Evolutionary conservation across 2,888 invertebrate species (phyloP).

Genomic region (Fragum fragum): DNA sequence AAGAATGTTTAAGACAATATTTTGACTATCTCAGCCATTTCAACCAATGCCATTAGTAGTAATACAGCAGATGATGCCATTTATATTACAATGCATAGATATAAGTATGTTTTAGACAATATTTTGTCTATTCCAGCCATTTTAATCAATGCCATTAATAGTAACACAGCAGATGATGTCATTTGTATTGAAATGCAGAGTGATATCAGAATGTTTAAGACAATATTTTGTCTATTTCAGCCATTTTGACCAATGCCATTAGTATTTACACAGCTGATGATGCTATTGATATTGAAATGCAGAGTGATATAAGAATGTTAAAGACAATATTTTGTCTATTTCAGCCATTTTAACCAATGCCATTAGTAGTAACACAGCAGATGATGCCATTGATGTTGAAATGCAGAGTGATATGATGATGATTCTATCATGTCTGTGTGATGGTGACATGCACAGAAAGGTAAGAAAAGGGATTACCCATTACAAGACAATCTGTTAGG

Average conservation of each 20-base stretch:
- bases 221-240: too few species aligned
- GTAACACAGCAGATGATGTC: too few species aligned
- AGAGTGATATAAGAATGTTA: constrained; percentile 85
- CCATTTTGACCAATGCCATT: too few species aligned
- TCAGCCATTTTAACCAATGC: constrained; percentile 82
- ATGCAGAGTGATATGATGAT: constrained; percentile 87
- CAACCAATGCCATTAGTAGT: too few species aligned
- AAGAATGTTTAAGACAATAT: too few species aligned
- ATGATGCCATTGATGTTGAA: constrained; percentile 85
- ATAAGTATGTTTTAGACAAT: constrained; percentile 77
- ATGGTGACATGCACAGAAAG: constrained; percentile 86
- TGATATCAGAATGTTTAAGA: constrained; percentile 85
- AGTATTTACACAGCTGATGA: too few species aligned
- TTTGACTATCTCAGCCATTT: constrained; percentile 37
- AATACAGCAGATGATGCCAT: too few species aligned
- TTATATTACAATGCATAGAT: constrained; percentile 87
- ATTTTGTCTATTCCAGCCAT: constrained; percentile 71
- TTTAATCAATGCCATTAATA: constrained; percentile 79
- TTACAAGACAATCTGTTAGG: too few species aligned
- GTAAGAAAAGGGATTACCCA: constrained; percentile 71
- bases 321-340: constrained; percentile 1
- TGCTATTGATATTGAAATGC: constrained; percentile 82
- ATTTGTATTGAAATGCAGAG: constrained; percentile 84
- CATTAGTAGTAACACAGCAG: constrained; percentile 73
- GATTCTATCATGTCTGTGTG: constrained; percentile 85